Percentiles rank a stretch among this genome's conserved stretches.
Evolutionary conservation across 2,797 vertebrate genomes (phyloP).

Genomic region (Halcyon smyrnensis): DNA sequence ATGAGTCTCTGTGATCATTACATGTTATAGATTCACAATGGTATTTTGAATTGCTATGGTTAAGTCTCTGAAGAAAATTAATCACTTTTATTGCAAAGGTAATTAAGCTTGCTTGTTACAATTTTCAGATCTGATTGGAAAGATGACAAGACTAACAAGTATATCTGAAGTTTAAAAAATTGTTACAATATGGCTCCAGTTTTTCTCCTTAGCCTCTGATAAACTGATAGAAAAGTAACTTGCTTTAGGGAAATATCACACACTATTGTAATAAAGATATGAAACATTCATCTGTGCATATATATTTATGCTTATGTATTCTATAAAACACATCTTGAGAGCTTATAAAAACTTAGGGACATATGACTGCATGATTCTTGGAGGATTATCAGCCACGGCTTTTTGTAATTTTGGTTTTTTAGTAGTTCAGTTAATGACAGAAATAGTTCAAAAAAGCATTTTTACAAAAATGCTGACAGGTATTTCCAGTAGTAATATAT

Average conservation of each 20-base stretch:
- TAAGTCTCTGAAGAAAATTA: conserved; percentile 33
- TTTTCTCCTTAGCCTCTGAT: background rate
- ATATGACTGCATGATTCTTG: background rate
- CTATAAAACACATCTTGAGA: background rate
- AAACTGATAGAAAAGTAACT: background rate
- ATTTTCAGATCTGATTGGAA: conserved; percentile 25
- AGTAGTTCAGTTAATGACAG: background rate
- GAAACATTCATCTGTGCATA: background rate
- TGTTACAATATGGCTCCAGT: background rate
- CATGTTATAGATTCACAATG: background rate
- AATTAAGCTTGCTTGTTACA: conserved; percentile 23
- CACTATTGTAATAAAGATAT: background rate
- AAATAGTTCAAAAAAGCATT: background rate
- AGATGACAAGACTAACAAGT: background rate
- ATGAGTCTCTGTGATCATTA: conserved; percentile 27
- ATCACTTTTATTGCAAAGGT: conserved; percentile 14
- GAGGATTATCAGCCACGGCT: background rate
- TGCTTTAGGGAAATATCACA: background rate
- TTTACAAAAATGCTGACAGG: background rate
- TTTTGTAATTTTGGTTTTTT: background rate
- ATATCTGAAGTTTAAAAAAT: background rate
- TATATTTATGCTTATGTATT: background rate
- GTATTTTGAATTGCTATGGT: background rate
- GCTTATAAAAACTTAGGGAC: background rate
- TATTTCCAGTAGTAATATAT: background rate